Conservation (phyloP, 1,140 invertebrate genomes). For the Cotesia vestalis region DNA sequence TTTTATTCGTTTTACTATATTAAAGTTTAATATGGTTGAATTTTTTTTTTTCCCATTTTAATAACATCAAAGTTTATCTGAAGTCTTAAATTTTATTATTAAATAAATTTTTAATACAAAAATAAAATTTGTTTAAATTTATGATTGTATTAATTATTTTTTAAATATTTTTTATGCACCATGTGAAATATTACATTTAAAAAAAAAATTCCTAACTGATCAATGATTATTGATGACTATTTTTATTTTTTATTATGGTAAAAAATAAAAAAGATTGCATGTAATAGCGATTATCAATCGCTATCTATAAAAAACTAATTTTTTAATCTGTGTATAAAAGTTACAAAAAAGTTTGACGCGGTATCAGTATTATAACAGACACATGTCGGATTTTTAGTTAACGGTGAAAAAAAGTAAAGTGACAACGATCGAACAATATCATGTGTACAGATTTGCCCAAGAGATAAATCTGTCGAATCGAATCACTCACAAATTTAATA, state of each 20-base stretch:
- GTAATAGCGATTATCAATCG: too few relatives aligned
- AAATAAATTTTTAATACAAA: too few relatives aligned
- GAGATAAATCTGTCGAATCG: conserved; percentile 19
- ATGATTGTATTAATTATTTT: background rate
- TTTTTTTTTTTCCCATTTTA: too few relatives aligned
- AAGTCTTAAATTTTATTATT: too few relatives aligned
- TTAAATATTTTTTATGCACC: background rate
- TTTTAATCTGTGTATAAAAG: background rate
- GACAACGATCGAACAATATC: conserved; percentile 19
- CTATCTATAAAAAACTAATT: background rate
- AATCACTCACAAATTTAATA: conserved; percentile 15
- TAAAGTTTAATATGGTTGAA: too few relatives aligned
- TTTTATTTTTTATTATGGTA: too few relatives aligned
- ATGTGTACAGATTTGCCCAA: background rate
- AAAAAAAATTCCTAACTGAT: background rate
- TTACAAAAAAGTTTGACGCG: background rate
- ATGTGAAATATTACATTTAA: background rate
- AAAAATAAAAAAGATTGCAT: too few relatives aligned
- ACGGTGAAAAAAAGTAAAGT: conserved; percentile 1
- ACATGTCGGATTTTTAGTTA: conserved; percentile 11
- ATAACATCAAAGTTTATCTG: too few relatives aligned
- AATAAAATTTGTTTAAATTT: too few relatives aligned
- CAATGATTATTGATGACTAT: too few relatives aligned
- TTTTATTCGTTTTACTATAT: too few relatives aligned
- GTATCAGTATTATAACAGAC: background rate